Evolutionary conservation across 2,888 invertebrate species (phyloP).

Genomic region (Epirrita christyi): DNA sequence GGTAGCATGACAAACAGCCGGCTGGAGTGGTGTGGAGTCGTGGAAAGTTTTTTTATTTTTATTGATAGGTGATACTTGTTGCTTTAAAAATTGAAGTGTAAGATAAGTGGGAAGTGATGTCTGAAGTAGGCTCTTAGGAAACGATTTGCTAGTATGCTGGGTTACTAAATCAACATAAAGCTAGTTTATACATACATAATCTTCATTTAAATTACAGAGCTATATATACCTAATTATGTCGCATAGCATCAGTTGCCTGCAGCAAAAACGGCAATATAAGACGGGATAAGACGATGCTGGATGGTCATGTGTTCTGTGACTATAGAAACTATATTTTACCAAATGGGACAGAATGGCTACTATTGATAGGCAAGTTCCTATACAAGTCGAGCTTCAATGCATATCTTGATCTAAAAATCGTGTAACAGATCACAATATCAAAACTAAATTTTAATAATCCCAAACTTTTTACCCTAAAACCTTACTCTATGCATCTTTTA

Average conservation of each 20-base stretch:
- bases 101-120: conserved; percentile 11
- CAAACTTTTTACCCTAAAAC: conserved; percentile 31
- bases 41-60: conserved; percentile 35
- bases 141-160: conserved; percentile 2
- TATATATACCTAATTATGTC: no score
- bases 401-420: no score
- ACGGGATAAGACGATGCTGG: no score
- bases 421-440: conserved; percentile 8
- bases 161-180: conserved; percentile 4
- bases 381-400: no score
- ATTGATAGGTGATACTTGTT: conserved; percentile 20
- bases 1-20: conserved; percentile 81
- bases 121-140: conserved; percentile 7
- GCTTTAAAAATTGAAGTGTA: conserved; percentile 6
- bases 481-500: conserved; percentile 56
- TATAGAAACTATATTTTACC: no score
- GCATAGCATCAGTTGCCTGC: neutral
- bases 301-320: no score
- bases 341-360: no score
- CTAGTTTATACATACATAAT: no score
- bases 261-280: no score
- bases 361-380: no score
- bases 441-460: conserved; percentile 40
- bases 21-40: conserved; percentile 61
- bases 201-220: no score